Evolutionary conservation across 2,888 invertebrate genomes (phyloP).

Genomic region (Gonocerus acuteangulatus): DNA sequence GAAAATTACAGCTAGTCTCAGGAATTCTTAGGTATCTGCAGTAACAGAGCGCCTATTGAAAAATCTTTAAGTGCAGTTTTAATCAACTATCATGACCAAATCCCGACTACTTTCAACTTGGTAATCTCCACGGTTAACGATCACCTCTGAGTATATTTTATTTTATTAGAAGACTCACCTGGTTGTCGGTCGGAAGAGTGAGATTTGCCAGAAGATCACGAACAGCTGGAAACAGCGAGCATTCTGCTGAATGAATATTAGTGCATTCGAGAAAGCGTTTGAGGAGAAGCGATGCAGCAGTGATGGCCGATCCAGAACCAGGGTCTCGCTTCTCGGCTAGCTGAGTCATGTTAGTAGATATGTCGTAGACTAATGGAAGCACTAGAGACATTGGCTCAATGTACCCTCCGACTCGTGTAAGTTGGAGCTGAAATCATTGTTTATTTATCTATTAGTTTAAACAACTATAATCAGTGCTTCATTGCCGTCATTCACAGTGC

Average conservation of each 20-base stretch:
- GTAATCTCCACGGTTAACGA: too few species aligned
- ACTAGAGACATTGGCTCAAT: slow-evolving; percentile 67
- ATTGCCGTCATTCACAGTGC: too few species aligned
- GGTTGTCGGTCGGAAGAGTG: slow-evolving; percentile 67
- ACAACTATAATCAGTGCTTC: neutral
- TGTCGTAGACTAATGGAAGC: slow-evolving; percentile 84
- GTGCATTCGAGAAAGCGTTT: slow-evolving; percentile 69
- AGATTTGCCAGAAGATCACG: slow-evolving; percentile 80
- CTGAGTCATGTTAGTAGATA: slow-evolving; percentile 75
- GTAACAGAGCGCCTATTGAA: too few species aligned
- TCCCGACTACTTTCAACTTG: too few species aligned
- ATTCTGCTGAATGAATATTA: slow-evolving; percentile 58
- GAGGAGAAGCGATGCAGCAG: slow-evolving; percentile 57
- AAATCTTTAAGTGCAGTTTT: too few species aligned
- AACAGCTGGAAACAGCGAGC: slow-evolving; percentile 85
- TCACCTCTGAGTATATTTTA: too few species aligned
- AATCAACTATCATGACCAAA: too few species aligned
- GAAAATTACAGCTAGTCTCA: too few species aligned
- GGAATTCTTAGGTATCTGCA: too few species aligned
- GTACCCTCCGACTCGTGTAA: slow-evolving; percentile 59
- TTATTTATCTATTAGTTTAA: slow-evolving; percentile 5
- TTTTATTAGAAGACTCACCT: too few species aligned
- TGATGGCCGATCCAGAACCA: slow-evolving; percentile 51
- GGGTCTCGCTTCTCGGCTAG: slow-evolving; percentile 75
- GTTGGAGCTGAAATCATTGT: slow-evolving; percentile 53